These are phyloP conservation scores for Strix uralensis DNA, from an alignment of 2,113 vertebrate species.

Conservation along the genomic window DNA sequence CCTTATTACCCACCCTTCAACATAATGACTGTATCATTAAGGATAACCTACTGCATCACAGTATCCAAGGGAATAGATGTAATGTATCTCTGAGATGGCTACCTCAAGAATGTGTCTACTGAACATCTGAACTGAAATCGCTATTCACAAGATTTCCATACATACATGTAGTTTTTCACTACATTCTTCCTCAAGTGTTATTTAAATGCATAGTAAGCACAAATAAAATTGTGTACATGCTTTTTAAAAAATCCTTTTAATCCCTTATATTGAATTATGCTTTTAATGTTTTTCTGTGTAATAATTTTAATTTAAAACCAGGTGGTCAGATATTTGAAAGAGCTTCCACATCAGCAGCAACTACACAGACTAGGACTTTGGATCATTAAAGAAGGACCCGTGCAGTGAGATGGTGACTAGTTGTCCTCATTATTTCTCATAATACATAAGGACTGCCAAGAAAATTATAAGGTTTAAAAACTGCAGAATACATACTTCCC, in stretches of 20 bases:
- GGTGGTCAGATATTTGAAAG: not conserved
- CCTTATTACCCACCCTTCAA: not conserved
- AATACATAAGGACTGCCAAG: not conserved
- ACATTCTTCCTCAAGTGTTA: not conserved
- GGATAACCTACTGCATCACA: not conserved
- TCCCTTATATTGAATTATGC: not conserved
- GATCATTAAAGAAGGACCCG: not conserved
- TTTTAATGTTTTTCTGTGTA: not conserved
- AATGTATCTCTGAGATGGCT: not conserved
- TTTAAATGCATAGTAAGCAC: not conserved
- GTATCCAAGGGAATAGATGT: fast-evolving
- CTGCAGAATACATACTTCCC: not conserved
- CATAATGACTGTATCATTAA: not conserved
- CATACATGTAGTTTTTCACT: not conserved
- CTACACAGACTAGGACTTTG: not conserved
- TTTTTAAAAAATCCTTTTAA: not conserved
- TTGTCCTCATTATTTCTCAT: not conserved
- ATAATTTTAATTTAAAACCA: not conserved
- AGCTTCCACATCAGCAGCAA: not conserved
- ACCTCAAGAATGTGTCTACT: not conserved
- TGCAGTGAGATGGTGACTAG: not conserved
- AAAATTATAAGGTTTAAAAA: not conserved
- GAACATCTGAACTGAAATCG: not conserved
- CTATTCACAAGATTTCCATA: not conserved
- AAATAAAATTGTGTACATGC: not conserved